Evolutionary conservation across 2,113 vertebrate species (phyloP).

Genomic region (Ictalurus furcatus): DNA sequence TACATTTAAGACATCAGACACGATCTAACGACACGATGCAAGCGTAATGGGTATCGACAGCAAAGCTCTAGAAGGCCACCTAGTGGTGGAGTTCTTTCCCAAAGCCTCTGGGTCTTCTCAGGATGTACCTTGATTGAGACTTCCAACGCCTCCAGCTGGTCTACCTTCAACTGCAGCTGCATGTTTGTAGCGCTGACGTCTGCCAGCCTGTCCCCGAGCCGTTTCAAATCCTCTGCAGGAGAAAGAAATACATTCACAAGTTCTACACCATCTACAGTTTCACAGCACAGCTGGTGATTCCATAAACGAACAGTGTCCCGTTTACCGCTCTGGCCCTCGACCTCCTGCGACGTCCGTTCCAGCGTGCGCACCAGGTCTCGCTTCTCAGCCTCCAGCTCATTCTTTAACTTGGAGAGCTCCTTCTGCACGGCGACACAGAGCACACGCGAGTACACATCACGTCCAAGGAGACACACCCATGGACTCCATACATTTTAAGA

Average conservation of each 20-base stretch:
- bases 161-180: conserved; percentile 86
- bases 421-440: conserved; percentile 65
- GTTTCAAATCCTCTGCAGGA: conserved; percentile 85
- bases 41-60: neutral
- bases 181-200: conserved; percentile 84
- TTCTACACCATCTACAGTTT: too few relatives aligned
- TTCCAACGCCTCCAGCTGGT: conserved; percentile 93
- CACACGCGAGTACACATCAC: neutral
- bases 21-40: neutral
- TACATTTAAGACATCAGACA: neutral
- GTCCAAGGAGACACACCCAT: too few relatives aligned
- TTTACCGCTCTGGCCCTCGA: conserved; percentile 87
- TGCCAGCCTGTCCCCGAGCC: conserved; percentile 85
- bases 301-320: neutral
- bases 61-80: neutral
- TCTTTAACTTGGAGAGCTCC: conserved; percentile 82
- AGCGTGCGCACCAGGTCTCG: conserved; percentile 87
- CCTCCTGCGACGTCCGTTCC: conserved; percentile 85
- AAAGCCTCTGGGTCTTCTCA: neutral
- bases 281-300: neutral
- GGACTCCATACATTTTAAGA: neutral
- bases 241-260: neutral
- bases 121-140: conserved; percentile 86
- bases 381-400: conserved; percentile 91
- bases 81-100: neutral